A percentile compares a stretch with the other conserved stretches of the same genome.
phyloP scores from a whole-genome alignment of 1,140 invertebrate genomes.

The Saccostrea cuccullata region DNA sequence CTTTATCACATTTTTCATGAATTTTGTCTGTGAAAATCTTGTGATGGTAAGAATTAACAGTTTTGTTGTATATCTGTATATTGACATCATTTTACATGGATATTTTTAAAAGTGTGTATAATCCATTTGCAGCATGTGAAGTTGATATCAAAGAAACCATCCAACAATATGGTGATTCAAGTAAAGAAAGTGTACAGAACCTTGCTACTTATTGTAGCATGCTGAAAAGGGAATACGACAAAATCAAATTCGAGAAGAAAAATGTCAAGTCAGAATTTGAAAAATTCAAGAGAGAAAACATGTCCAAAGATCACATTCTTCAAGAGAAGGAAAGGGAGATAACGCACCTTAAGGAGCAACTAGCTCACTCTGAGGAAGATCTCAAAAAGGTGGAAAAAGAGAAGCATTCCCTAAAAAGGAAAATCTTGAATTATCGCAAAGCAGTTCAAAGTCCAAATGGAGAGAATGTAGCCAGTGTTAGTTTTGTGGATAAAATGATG shows the following conservation, averaged over 20 bases:
- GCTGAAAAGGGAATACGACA: conserved; percentile 65
- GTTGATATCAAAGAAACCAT: conserved; percentile 58
- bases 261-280: conserved; percentile 60
- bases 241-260: conserved; percentile 61
- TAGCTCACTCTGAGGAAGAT: conserved; percentile 55
- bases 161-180: conserved; percentile 49
- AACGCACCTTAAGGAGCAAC: conserved; percentile 47
- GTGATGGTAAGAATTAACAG: too few species aligned
- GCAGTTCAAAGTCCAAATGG: conserved; percentile 53
- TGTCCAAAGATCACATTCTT: conserved; percentile 53
- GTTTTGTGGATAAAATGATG: conserved; percentile 62
- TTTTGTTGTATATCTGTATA: too few species aligned
- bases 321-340: conserved; percentile 48
- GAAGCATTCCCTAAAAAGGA: conserved; percentile 57
- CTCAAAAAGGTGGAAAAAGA: conserved; percentile 63
- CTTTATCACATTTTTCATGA: too few species aligned
- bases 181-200: conserved; percentile 55
- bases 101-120: neutral
- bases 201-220: conserved; percentile 61
- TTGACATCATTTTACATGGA: neutral
- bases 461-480: conserved; percentile 50
- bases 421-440: conserved; percentile 56
- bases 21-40: too few species aligned
- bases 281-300: conserved; percentile 52
- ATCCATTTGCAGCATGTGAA: conserved; percentile 61